phyloP scores from a whole-genome alignment of 2,888 invertebrate genomes.

The Limnephilus lunatus region DNA sequence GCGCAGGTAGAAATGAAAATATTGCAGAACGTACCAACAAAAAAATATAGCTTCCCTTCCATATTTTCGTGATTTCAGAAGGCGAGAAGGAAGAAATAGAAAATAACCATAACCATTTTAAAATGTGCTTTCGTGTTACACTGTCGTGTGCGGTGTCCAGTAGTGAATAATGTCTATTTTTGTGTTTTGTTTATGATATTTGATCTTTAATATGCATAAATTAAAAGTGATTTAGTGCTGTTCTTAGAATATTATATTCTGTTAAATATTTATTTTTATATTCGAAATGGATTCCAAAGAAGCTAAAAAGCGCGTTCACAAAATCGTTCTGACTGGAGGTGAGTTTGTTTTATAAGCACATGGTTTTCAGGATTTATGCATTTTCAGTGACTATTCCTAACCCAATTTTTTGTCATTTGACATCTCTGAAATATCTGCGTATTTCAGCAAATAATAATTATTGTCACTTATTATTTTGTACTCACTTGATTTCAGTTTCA shows the following conservation, averaged over 20 bases:
- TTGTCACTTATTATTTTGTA: neutral
- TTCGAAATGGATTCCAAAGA: constrained; percentile 74
- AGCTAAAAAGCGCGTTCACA: constrained; percentile 85
- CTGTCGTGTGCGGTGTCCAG: constrained; percentile 50
- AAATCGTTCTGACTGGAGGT: constrained; percentile 94
- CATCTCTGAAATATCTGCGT: neutral
- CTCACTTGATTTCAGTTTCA: neutral
- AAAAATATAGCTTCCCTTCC: neutral
- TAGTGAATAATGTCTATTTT: constrained; percentile 53
- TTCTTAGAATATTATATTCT: constrained; percentile 41
- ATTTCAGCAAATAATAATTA: neutral
- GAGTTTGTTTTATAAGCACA: constrained; percentile 71
- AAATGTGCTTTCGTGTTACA: constrained; percentile 37
- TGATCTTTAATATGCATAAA: constrained; percentile 55
- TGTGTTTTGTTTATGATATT: constrained; percentile 59
- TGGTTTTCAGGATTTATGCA: constrained; percentile 52
- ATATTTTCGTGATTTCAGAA: neutral
- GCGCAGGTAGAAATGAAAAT: neutral
- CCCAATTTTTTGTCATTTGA: neutral
- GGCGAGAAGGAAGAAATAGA: neutral
- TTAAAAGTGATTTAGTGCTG: constrained; percentile 49
- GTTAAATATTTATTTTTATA: constrained; percentile 40
- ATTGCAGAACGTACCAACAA: neutral
- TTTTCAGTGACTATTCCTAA: constrained; percentile 21
- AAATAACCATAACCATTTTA: constrained; percentile 44